These are phyloP conservation scores for Todiramphus chloris DNA, from an alignment of 2,113 vertebrate genomes.

Conservation along the genomic window DNA sequence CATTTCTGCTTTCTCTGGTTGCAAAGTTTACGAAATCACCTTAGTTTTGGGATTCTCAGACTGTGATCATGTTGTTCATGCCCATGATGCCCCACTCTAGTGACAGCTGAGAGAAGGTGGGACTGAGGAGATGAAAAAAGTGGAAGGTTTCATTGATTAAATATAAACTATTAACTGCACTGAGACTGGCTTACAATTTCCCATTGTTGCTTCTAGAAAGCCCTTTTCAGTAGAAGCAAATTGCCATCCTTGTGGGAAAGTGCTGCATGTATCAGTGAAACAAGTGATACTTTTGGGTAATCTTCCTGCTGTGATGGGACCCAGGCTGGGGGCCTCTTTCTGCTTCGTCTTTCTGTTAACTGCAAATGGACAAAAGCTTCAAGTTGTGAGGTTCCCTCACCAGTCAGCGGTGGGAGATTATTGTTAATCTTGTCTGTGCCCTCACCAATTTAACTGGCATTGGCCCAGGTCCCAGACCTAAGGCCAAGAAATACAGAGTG, in stretches of 20 bases:
- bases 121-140: background rate
- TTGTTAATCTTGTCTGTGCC: constrained; percentile 31
- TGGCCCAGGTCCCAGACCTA: constrained; percentile 32
- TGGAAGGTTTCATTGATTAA: background rate
- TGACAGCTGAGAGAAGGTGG: background rate
- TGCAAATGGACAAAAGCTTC: constrained; percentile 3
- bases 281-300: background rate
- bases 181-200: background rate
- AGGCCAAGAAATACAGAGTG: background rate
- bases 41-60: background rate
- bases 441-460: constrained; percentile 21
- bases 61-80: background rate
- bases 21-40: background rate
- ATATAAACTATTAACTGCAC: background rate
- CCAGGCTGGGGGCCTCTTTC: background rate
- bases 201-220: background rate
- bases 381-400: constrained; percentile 5
- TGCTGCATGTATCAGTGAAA: background rate
- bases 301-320: background rate
- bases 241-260: background rate
- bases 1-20: background rate
- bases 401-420: constrained; percentile 27
- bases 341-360: background rate
- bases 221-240: background rate
- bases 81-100: background rate